Conservation (phyloP, 2,797 vertebrate genomes). For the Mastacembelus armatus region DNA sequence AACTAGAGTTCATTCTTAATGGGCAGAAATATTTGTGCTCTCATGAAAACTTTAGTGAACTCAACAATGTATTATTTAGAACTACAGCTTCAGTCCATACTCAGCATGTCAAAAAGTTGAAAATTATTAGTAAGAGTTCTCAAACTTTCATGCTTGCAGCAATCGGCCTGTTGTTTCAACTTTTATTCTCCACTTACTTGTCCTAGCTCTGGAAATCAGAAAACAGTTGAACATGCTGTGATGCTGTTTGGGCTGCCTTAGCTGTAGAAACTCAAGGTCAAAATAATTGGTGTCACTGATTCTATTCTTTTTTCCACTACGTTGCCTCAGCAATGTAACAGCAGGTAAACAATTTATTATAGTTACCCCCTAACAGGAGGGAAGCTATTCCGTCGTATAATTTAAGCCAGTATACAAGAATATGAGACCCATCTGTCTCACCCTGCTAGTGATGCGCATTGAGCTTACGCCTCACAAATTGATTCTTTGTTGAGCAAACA, state of each 20-base stretch:
- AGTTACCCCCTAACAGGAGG: conserved; percentile 24
- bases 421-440: conserved; percentile 56
- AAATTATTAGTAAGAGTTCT: conserved; percentile 36
- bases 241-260: conserved; percentile 30
- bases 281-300: conserved; percentile 69
- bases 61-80: conserved; percentile 64
- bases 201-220: conserved; percentile 27
- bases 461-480: conserved; percentile 64
- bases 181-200: conserved; percentile 35
- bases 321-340: conserved; percentile 32
- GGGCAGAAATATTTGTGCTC: conserved; percentile 32
- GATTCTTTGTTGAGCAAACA: conserved; percentile 63
- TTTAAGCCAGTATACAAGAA: conserved; percentile 55
- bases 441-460: conserved; percentile 56
- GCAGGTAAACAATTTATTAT: conserved; percentile 67
- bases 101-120: conserved; percentile 51
- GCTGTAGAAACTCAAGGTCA: conserved; percentile 55
- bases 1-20: conserved; percentile 30
- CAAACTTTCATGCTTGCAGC: conserved; percentile 42
- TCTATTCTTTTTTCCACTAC: conserved; percentile 21
- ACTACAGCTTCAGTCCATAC: conserved; percentile 40
- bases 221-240: conserved; percentile 32
- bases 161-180: conserved; percentile 64
- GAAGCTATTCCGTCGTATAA: conserved; percentile 54
- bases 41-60: conserved; percentile 36